Evolutionary conservation across 2,888 invertebrate genomes (phyloP), one percentile per base, ranked within the genome.

Genomic region (Drosophila birchii): DNA sequence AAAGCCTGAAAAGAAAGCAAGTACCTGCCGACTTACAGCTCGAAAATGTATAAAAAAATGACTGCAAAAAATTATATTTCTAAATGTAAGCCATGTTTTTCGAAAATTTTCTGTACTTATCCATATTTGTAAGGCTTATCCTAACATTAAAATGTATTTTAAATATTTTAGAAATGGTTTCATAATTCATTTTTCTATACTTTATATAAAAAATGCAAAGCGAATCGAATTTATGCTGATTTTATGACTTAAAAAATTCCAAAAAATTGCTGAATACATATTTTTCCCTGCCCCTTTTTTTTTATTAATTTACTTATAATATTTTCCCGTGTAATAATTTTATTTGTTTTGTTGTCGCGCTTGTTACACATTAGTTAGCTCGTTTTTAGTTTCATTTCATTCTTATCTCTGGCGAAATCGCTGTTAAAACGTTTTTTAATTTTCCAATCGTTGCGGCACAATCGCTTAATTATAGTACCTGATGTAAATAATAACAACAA

Each of bases 381-480:
- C 34, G 58, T 47, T 54, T 54, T 38, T 32, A 34, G 29, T 43
- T 49, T 55, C 44, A 8, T 55, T 71, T 44, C 23, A 51, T 51
- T 63, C 84, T 89, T 89, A 86, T 86, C 86, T 61, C 72, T 73
- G 66, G 66, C n/a, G 9, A 41, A 75, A 86, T 88, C 83, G 81
- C 74, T 80, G 78, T 66, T 80, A 81, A 85, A 85, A 82, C 78
- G 88, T 77, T 85, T 87, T 87, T 71, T 87, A 82, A 89, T 89
- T 88, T 89, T 78, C 76, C 83, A 81, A 89, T 85, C 80, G 80
- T 75, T 16, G 69, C 60, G 60, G 72, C 80, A 79, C 79, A 85
- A 82, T 87, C 86, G 82, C 77, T 87, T 85, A 89, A 89, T 85
- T 89, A 82, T 86, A 79, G 83, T 76, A 70, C 76, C 79, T 70